These are phyloP conservation scores for Cottus gobio DNA, from an alignment of 2,113 vertebrate species.

Conservation along the genomic window DNA sequence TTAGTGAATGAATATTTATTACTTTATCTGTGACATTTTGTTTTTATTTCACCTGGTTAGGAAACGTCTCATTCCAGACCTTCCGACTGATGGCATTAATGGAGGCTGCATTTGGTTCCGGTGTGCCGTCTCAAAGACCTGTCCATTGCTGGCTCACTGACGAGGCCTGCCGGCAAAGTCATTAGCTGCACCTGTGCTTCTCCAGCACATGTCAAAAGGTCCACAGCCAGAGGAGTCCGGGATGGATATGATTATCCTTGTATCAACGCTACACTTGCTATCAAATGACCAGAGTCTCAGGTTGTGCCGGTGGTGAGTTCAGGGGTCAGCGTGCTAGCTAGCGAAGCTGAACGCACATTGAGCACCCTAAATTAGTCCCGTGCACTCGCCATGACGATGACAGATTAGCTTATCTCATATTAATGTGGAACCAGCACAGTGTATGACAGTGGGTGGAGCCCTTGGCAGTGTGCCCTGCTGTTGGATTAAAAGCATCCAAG, in stretches of 20 bases:
- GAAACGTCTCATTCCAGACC: neutral
- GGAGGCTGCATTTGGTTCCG: too few relatives aligned
- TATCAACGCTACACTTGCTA: neutral
- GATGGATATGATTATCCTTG: neutral
- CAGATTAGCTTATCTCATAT: neutral
- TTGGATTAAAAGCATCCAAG: conserved; percentile 1
- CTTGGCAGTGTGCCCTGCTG: neutral
- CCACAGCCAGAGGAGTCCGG: neutral
- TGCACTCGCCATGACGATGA: neutral
- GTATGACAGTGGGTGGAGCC: neutral
- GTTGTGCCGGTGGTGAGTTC: neutral
- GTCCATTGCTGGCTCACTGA: too few relatives aligned
- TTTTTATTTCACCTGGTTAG: neutral
- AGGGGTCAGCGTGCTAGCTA: neutral
- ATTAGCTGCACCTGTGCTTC: neutral
- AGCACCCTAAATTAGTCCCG: neutral
- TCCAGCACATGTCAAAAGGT: neutral
- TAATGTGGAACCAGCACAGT: neutral
- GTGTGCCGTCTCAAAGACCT: too few relatives aligned
- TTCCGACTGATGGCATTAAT: too few relatives aligned
- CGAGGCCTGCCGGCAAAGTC: neutral
- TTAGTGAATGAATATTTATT: neutral
- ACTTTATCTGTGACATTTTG: neutral
- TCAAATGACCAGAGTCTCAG: neutral
- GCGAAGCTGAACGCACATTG: neutral